Base-by-base conservation (phyloP, 1,140 invertebrate species). In the Drosophila littoralis region DNA sequence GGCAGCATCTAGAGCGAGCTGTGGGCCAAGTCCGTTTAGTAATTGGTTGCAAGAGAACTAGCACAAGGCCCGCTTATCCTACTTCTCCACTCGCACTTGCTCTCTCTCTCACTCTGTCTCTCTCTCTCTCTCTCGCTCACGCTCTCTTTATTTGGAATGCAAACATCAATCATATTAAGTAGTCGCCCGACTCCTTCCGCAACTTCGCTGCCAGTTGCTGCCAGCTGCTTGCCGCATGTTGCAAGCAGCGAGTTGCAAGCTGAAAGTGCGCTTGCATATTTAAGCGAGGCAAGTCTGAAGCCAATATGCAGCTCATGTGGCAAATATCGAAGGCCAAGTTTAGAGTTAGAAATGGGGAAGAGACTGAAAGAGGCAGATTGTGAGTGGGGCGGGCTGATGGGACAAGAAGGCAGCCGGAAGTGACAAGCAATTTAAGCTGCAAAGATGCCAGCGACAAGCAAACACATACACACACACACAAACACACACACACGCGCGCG, bases 311-410 rank as follows among this genome's bases (percentile, higher is more conserved):
- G 28, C 42, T 36, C 38, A 55, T 46, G n/a, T 10, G 54, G 13
- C 17, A 69, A 66, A 79, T 82, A 83, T 86, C 82, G 76, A 86
- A 88, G 83, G 82, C 82, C 76, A 82, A 83, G 64, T 77, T 36
- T 45, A 73, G 46, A 42, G 38, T 28, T 9, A 35, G 12, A 43
- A 32, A 57, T 9, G n/a, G 17, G 17, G 8, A n/a, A 42, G 4
- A 17, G 15, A 17, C 38, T 3, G 38, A 38, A 35, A 35, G 12
- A 12, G 17, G 5, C 9, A 12, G 1, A 7, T 5, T 28, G 6
- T 6, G 33, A 17, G 33, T 10, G 13, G 51, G 3, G 7, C n/a
- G n/a, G n/a, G n/a, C n/a, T n/a, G n/a, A 2, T 17, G 17, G 22
- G 22, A 32, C 8, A 8, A 7, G 33, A 32, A n/a, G 45, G 61